These are phyloP conservation scores for Tyrophagus putrescentiae DNA, from an alignment of 1,140 invertebrate genomes.

Conservation along the genomic window DNA sequence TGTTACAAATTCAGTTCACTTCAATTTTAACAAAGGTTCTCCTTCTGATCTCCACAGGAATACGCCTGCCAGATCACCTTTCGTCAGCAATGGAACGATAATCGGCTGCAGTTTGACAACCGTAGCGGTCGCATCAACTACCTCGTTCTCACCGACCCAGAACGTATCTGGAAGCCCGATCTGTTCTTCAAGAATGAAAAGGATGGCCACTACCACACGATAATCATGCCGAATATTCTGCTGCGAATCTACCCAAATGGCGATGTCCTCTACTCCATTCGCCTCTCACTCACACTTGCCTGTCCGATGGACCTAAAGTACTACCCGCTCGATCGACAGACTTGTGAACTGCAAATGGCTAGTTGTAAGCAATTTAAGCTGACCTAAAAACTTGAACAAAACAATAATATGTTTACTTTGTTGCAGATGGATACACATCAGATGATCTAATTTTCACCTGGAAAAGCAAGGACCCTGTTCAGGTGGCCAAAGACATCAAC, in stretches of 20 bases:
- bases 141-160: slow-evolving; percentile 33
- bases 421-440: slow-evolving; percentile 73
- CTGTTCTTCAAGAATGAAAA: slow-evolving; percentile 41
- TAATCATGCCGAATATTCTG: slow-evolving; percentile 34
- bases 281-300: slow-evolving; percentile 35
- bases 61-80: slow-evolving; percentile 37
- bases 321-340: slow-evolving; percentile 38
- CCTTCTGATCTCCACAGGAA: slow-evolving; percentile 28
- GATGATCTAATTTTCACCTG: slow-evolving; percentile 80
- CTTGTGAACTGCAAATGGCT: slow-evolving; percentile 36
- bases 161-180: slow-evolving; percentile 40
- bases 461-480: slow-evolving; percentile 82
- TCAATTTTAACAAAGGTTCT: not conserved
- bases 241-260: slow-evolving; percentile 38
- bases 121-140: slow-evolving; percentile 29
- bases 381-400: not conserved
- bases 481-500: slow-evolving; percentile 49
- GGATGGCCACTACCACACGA: slow-evolving; percentile 37
- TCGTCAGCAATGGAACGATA: slow-evolving; percentile 38
- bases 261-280: slow-evolving; percentile 38
- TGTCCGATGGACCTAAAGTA: slow-evolving; percentile 39
- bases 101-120: slow-evolving; percentile 32
- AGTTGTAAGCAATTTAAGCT: slow-evolving; percentile 36
- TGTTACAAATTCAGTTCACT: not conserved
- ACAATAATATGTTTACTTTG: slow-evolving; percentile 1